A percentile compares a stretch with the other conserved stretches of the same genome.
These are phyloP conservation scores for Rissa tridactyla DNA, from an alignment of 2,113 vertebrate genomes.

Conservation along the genomic window DNA sequence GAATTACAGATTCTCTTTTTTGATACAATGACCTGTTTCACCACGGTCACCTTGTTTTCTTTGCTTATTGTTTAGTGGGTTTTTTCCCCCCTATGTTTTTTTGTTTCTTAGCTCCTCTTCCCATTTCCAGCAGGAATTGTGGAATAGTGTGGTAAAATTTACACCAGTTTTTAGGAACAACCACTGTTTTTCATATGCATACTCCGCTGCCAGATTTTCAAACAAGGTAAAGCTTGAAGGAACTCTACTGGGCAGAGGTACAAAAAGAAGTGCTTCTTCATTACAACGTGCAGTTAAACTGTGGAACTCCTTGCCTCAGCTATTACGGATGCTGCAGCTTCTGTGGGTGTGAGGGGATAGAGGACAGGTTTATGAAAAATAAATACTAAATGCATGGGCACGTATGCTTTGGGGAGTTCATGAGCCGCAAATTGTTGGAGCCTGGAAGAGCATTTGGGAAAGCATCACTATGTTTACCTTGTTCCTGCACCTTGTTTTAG, in stretches of 20 bases:
- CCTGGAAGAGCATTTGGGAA: not conserved
- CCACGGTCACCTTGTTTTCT: not conserved
- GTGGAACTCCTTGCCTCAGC: not conserved
- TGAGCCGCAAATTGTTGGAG: not conserved
- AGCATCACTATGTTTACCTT: not conserved
- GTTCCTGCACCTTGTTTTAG: not conserved
- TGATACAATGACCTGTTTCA: not conserved
- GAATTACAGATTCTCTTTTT: not conserved
- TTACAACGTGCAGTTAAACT: not conserved
- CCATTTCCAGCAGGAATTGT: not conserved
- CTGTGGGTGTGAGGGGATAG: not conserved
- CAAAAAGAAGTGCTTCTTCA: not conserved
- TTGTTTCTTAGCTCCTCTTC: not conserved
- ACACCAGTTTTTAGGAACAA: not conserved
- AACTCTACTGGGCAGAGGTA: not conserved
- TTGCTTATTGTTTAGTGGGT: not conserved
- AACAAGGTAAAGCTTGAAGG: not conserved
- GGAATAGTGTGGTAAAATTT: not conserved
- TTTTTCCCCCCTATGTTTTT: rapidly evolving
- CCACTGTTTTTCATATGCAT: not conserved
- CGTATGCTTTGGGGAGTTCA: rapidly evolving
- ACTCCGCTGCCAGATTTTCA: not conserved
- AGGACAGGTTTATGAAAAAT: not conserved
- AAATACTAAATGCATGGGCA: not conserved
- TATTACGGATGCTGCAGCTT: not conserved